These are phyloP conservation scores for Microchirus variegatus DNA, from an alignment of 2,797 vertebrate genomes.

Conservation along the genomic window DNA sequence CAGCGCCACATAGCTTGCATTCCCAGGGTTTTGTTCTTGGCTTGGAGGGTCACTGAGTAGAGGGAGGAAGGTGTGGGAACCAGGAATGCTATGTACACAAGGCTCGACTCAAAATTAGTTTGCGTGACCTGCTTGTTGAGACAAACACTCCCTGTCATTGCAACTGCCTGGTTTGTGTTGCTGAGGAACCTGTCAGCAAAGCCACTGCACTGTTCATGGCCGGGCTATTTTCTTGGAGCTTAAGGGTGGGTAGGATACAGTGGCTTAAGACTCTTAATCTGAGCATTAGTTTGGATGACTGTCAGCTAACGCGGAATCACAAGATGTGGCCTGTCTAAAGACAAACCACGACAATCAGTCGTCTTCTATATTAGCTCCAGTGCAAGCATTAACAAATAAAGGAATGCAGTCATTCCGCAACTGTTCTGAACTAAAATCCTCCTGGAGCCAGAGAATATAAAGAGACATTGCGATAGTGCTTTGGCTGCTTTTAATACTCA, in stretches of 20 bases:
- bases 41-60: slow-evolving; percentile 41
- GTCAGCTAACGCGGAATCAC: slow-evolving; percentile 28
- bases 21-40: slow-evolving; percentile 71
- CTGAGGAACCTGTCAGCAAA: slow-evolving; percentile 48
- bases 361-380: not conserved
- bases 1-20: slow-evolving; percentile 66
- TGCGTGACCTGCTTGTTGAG: slow-evolving; percentile 57
- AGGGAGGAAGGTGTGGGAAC: slow-evolving; percentile 62
- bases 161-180: slow-evolving; percentile 22
- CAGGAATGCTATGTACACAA: slow-evolving; percentile 46
- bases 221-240: slow-evolving; percentile 53
- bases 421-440: slow-evolving; percentile 3
- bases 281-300: slow-evolving; percentile 50
- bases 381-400: not conserved
- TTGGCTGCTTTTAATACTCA: not conserved
- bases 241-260: slow-evolving; percentile 52
- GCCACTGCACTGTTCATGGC: slow-evolving; percentile 1
- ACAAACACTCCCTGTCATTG: slow-evolving; percentile 54
- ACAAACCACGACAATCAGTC: not conserved
- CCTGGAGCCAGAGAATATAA: not conserved
- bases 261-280: slow-evolving; percentile 61
- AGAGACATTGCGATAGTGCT: not conserved
- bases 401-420: slow-evolving; percentile 12
- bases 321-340: slow-evolving; percentile 27
- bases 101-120: slow-evolving; percentile 47